Percentiles rank a stretch among this genome's conserved stretches.
Evolutionary conservation across 37 sponge, comb jelly and placozoan species (phyloP).

Genomic region (Cladorhizidae sp.): DNA sequence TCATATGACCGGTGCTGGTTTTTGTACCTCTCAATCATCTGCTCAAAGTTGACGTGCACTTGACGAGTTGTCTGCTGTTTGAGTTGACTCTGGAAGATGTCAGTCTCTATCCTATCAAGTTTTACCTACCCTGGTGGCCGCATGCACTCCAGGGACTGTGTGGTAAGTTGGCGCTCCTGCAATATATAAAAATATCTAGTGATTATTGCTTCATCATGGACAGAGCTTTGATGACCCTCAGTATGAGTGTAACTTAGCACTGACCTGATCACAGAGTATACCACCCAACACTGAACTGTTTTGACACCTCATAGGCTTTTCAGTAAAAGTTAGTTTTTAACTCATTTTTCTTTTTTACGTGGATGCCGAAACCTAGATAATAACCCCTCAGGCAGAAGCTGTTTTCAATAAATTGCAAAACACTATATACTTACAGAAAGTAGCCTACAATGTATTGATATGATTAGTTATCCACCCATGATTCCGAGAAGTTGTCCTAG

Average conservation of each 20-base stretch:
- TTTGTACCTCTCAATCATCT: slow-evolving; percentile 72
- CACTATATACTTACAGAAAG: too few relatives aligned
- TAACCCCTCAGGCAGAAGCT: too few relatives aligned
- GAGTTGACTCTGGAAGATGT: slow-evolving; percentile 67
- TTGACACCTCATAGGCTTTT: background rate
- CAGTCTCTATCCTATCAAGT: slow-evolving; percentile 67
- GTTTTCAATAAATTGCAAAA: too few relatives aligned
- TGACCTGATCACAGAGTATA: too few relatives aligned
- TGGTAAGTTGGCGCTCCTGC: slow-evolving; percentile 67
- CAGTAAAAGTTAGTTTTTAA: background rate
- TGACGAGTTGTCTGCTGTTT: slow-evolving; percentile 85
- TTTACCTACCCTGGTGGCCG: slow-evolving; percentile 61
- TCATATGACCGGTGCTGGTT: slow-evolving; percentile 41
- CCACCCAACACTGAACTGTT: background rate
- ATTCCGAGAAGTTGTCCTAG: too few relatives aligned
- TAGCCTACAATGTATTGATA: too few relatives aligned
- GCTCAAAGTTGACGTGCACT: slow-evolving; percentile 84
- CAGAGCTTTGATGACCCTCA: too few relatives aligned
- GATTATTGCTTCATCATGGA: background rate
- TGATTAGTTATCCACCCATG: too few relatives aligned
- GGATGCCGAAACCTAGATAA: too few relatives aligned
- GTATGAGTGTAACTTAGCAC: too few relatives aligned
- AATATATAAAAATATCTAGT: background rate
- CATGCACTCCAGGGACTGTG: slow-evolving; percentile 76
- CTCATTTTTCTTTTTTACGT: too few relatives aligned